phyloP scores from a whole-genome alignment of 2,113 vertebrate genomes.

The Nanorana parkeri region DNA sequence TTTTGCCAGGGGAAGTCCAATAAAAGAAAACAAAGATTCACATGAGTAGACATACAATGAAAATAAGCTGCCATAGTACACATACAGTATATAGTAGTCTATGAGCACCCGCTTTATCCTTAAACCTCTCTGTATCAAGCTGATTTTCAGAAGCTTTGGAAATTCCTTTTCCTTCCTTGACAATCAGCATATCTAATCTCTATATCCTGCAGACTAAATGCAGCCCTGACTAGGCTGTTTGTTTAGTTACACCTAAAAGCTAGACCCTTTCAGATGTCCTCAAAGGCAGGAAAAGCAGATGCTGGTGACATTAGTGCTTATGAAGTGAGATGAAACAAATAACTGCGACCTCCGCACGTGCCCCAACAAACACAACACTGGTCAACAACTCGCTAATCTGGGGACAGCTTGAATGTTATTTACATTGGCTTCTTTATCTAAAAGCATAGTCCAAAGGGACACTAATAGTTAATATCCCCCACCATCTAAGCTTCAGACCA shows the following conservation, averaged over 20 bases:
- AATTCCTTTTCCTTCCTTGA: constrained; percentile 50
- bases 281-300: constrained; percentile 34
- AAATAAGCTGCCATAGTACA: neutral
- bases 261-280: constrained; percentile 24
- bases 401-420: neutral
- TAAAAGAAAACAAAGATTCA: neutral
- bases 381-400: neutral
- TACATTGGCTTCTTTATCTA: neutral
- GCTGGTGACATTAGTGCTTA: constrained; percentile 42
- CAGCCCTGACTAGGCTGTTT: constrained; percentile 50
- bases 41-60: constrained; percentile 4
- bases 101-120: constrained; percentile 22
- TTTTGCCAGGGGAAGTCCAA: neutral
- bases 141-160: constrained; percentile 32
- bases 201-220: constrained; percentile 29
- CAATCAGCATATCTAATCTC: constrained; percentile 29
- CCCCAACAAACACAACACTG: neutral
- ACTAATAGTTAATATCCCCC: too few relatives aligned
- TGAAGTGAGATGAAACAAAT: constrained; percentile 39
- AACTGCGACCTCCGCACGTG: neutral
- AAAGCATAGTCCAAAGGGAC: too few relatives aligned
- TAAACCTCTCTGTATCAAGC: constrained; percentile 12
- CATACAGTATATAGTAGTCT: neutral
- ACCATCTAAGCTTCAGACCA: too few relatives aligned
- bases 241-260: constrained; percentile 46